Base-by-base conservation (phyloP, 1,140 invertebrate genomes). In the Diabrotica virgifera region DNA sequence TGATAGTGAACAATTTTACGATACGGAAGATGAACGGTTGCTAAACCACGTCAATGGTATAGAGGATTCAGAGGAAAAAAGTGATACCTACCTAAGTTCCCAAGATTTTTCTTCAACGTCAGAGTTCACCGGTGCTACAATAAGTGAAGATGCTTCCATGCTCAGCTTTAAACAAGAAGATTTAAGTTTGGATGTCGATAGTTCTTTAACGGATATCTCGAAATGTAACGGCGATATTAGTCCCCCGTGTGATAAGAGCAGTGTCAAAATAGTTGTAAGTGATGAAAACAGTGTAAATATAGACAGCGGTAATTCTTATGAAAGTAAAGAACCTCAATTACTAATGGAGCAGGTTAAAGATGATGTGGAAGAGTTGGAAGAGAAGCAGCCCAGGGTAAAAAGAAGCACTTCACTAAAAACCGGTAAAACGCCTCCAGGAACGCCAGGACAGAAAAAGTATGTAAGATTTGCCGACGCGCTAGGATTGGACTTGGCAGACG, bases 381-480 rank as follows among this genome's bases (percentile, higher is more conserved):
- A 10, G 3, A 8, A 46, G n/a, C 40, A 46, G 1, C 87, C 86
- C 38, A 79, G 89, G 57, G 84, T 93, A 6, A 82, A 89, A 38
- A 82, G 93, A 58, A 92, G 89, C 76, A 94, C 94, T 0, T 96
- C 93, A 0, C 78, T 97, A 11, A 96, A 95, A 81, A 90, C 90
- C 0, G 90, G 92, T 0, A 96, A 96, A 81, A 96, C 93, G 0
- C 94, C 94, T 14, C 94, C 94, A 0, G 91, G 91, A 2, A 94
- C 92, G 8, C 92, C 93, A 0, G 88, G 90, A 4, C 83, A 90
- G 0, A 97, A 97, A 78, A 98, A 97, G 80, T 96, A 96, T 40
- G 95, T 97, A 0, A 85, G 95, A 12, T 98, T 98, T 78, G 96
- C 95, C 0, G 96, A 98, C 76, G 94, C 93, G 0, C 80, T 98